Evolutionary conservation across 2,888 invertebrate species (phyloP).

Genomic region (Drosophila peninsularis): DNA sequence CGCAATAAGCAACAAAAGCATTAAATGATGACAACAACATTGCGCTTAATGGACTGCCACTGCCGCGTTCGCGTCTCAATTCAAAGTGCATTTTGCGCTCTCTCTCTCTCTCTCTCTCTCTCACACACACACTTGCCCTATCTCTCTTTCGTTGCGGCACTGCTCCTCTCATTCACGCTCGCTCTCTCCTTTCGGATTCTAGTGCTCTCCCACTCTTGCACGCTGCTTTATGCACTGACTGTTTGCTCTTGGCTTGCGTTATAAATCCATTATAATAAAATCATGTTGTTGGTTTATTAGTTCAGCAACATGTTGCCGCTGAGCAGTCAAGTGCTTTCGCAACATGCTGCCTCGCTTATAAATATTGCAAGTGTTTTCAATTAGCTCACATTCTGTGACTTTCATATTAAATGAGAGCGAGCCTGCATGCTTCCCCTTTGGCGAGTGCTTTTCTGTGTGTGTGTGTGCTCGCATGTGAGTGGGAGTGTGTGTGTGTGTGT

Average conservation of each 20-base stretch:
- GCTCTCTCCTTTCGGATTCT: constrained; percentile 5
- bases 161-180: constrained; percentile 14
- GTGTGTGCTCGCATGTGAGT: constrained; percentile 13
- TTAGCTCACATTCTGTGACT: constrained; percentile 82
- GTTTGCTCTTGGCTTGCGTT: constrained; percentile 75
- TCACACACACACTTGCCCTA: constrained; percentile 2
- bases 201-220: constrained; percentile 19
- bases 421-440: constrained; percentile 37
- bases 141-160: constrained; percentile 3
- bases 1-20: constrained; percentile 76
- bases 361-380: constrained; percentile 83
- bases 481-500: constrained; percentile 13
- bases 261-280: constrained; percentile 82
- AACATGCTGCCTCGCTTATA: constrained; percentile 78
- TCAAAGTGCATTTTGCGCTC: constrained; percentile 65
- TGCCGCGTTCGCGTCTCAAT: constrained; percentile 72
- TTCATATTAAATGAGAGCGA: constrained; percentile 77
- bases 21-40: constrained; percentile 82
- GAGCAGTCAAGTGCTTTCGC: constrained; percentile 75
- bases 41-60: constrained; percentile 80
- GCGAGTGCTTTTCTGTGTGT: constrained; percentile 5
- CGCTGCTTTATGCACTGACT: constrained; percentile 38
- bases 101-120: constrained; percentile 10
- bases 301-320: constrained; percentile 78
- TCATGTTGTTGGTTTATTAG: constrained; percentile 82